Base-by-base conservation (phyloP, 2,113 vertebrate species). In the Hypanus sabinus region DNA sequence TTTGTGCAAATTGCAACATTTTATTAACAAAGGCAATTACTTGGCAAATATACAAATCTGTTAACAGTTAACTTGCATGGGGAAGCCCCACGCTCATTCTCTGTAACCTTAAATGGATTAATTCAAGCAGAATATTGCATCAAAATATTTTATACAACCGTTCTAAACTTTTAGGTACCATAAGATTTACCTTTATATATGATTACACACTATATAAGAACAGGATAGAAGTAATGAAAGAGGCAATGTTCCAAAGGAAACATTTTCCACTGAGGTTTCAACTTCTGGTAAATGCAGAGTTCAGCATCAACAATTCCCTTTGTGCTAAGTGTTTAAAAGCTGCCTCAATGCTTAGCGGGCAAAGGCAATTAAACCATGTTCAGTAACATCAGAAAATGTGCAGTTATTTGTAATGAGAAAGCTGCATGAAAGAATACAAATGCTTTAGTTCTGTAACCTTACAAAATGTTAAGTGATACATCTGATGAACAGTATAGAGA, bases 331-430 rank as follows among this genome's bases (percentile, higher is more conserved):
- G 68, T 93, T 38, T 46, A 73, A 71, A 93, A 71, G 65, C 90
- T 73, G 90, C 33, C 33, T 70, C 71, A 38, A 71, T 93, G 65
- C 90, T 46, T 65, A 73, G 65, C 90, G 71, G 68, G 90, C 65
- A 73, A 91, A 73, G 62, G 68, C 65, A 93, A 71, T 93, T 93
- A 93, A 73, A 36, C 62, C 68, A 46, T 38, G 62, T 93, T 73
- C 90, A 93, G 36, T 2, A 71, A 71, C 68, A 93, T 93, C 68
- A 93, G 90, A 71, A 73, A 93, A 71, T 93, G 36, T 93, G 36
- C 70, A 93, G 68, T 46, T 93, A 93, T 93, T 93, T 73, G 68
- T 93, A 93, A 93, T 93, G 70, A 93, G n/a, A 93, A 93, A 22
- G 68, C 70, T 73, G 91, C 70, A 46, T 93, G 91, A 73, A 73